Conservation (phyloP, 1,140 invertebrate genomes). For the Brachionus paranguensis region DNA sequence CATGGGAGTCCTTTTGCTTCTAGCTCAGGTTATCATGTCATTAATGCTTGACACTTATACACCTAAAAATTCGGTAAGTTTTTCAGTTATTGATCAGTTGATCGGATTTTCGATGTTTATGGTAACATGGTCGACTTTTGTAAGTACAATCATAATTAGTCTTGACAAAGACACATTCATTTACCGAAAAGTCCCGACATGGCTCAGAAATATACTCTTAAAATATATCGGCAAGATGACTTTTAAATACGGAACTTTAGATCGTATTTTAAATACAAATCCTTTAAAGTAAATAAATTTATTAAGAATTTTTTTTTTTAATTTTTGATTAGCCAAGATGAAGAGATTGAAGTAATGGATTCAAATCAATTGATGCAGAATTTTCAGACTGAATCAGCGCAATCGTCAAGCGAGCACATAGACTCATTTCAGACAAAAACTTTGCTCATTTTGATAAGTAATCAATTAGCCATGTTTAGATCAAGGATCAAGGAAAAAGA, state of each 20-base stretch:
- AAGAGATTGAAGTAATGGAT: slow-evolving; percentile 4
- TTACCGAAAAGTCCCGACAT: not conserved
- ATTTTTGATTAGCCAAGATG: not conserved
- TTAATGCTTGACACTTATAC: slow-evolving; percentile 20
- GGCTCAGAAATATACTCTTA: not conserved
- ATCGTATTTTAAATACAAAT: not conserved
- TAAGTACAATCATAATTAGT: slow-evolving; percentile 26
- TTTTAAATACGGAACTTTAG: slow-evolving; percentile 9
- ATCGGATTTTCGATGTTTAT: slow-evolving; percentile 36
- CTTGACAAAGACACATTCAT: slow-evolving; percentile 17
- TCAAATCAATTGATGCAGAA: not conserved
- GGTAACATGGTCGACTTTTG: slow-evolving; percentile 34
- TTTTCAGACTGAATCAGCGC: not conserved
- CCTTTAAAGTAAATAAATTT: not conserved
- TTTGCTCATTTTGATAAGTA: not conserved
- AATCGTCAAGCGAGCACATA: not conserved
- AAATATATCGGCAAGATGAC: slow-evolving; percentile 10
- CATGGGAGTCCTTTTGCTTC: slow-evolving; percentile 13
- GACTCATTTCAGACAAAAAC: not conserved
- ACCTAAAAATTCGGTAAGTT: not conserved
- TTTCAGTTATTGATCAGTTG: not conserved
- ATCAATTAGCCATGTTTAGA: slow-evolving; percentile 5
- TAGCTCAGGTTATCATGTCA: slow-evolving; percentile 17
- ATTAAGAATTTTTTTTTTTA: not conserved
- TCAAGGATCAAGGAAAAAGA: slow-evolving; percentile 7